Base-by-base conservation (phyloP, 2,113 vertebrate species). In the Engraulis encrasicolus region DNA sequence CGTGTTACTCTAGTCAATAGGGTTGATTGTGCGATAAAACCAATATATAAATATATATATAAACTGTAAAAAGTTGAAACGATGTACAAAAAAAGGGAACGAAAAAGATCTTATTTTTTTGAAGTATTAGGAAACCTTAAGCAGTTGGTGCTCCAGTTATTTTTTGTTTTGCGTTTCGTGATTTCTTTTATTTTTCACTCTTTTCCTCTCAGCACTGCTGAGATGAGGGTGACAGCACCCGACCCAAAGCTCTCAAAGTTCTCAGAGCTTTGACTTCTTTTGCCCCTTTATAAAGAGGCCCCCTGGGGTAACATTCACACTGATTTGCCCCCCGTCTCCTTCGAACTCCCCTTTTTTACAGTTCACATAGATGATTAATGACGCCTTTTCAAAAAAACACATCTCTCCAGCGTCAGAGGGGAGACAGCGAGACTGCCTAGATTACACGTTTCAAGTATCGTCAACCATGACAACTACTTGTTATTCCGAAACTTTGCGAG, bases 151-250 rank as follows among this genome's bases (percentile, higher is more conserved):
- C 66, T 74, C 66, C 0, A 74, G 12, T 84, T 79, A 54, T 81
- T 84, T 84, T 80, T 74, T 80, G 31, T 74, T 17, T 6, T 66
- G 27, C n/a, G n/a, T n/a, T n/a, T n/a, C n/a, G n/a, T n/a, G n/a
- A n/a, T 18, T 71, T 31, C 2, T 54, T 54, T 54, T 54, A 1
- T 20, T 54, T 54, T 54, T 20, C 4, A 14, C 6, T 71, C 34
- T 71, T 27, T 71, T 66, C 34, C 61, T 12, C 40, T 45, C 40
- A 15, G 92, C 95, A 96, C 94, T 95, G 61, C 27, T 71, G 61
- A 71, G 61, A 71, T 14, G 4, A 45, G 40, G 61, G 61, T 74
- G n/a, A 74, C 66, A 31, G 66, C 31, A 31, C 66, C 66, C 27
- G 7, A 74, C 31, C 66, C 66, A 74, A 74, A 74, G 66, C 31